A percentile compares a stretch with the other conserved stretches of the same genome.
Evolutionary conservation across 1,140 invertebrate genomes (phyloP).

Genomic region (Meloidogyne chitwoodi): DNA sequence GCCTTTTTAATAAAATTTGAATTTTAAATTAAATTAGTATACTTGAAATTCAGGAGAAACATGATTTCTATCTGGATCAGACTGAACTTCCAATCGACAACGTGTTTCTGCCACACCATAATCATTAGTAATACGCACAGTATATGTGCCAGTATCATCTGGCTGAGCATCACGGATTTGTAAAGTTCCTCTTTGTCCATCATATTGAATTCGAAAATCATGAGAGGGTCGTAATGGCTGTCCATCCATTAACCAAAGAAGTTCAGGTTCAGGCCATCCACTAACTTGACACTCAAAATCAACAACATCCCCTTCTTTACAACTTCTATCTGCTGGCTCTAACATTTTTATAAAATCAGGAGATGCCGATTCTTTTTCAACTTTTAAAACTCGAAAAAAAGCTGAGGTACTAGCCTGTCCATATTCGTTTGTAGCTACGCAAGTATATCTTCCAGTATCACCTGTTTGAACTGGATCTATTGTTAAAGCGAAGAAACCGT

Average conservation of each 20-base stretch:
- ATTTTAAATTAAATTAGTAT: neutral
- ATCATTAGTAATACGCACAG: conserved; percentile 55
- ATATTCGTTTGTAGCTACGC: conserved; percentile 68
- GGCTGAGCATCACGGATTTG: conserved; percentile 58
- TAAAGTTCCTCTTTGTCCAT: conserved; percentile 55
- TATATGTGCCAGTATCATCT: conserved; percentile 55
- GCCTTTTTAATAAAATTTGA: conserved; percentile 28
- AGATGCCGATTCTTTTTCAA: conserved; percentile 59
- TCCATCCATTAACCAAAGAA: conserved; percentile 54
- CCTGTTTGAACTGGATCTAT: conserved; percentile 74
- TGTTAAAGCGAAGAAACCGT: conserved; percentile 81
- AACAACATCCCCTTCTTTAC: conserved; percentile 58
- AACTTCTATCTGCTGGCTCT: conserved; percentile 40
- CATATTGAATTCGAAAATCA: conserved; percentile 57
- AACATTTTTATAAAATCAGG: conserved; percentile 43
- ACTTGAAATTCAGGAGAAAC: conserved; percentile 56
- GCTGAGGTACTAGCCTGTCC: conserved; percentile 58
- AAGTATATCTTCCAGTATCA: conserved; percentile 84
- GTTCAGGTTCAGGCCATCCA: conserved; percentile 57
- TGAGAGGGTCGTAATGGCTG: conserved; percentile 57
- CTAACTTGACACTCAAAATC: conserved; percentile 59
- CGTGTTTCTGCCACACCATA: conserved; percentile 44
- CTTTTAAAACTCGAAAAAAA: conserved; percentile 57
- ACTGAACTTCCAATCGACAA: conserved; percentile 54
- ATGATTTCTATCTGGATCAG: conserved; percentile 58